Evolutionary conservation across 2,797 vertebrate species (phyloP), one percentile per base, ranked within the genome.

Genomic region (Neosilurus hyrtlii): DNA sequence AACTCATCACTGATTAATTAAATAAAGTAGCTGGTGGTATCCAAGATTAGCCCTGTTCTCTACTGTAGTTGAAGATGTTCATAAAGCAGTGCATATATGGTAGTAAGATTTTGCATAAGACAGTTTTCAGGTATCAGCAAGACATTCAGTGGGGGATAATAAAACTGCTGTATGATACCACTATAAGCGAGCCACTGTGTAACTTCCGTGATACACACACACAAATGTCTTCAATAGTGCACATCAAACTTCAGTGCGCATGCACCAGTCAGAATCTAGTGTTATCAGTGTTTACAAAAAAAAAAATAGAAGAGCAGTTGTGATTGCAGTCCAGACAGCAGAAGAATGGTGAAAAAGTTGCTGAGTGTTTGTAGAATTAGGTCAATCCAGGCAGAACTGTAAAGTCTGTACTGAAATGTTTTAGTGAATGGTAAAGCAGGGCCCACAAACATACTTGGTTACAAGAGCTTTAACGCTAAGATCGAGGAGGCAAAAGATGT

Each of bases 21-120:
- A 79, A 52, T 51, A 49, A 79, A 65, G 15, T 30, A 65, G 51
- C 14, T 52, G 43, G 49, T 52, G 9, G 43, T 52, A 66, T 79
- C 61, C 61, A 79, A 20, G n/a, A 52, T n/a, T 54, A 63, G 37
- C 15, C 76, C 10, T 77, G 63, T 63, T 52, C 43, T 51, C 76
- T 78, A 77, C 22, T 49, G 75, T 9, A 54, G 76, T 52, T 66
- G 61, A 79, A 30, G 76, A 30, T 63, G n/a, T 51, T 79, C 61
- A 52, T 52, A 52, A 79, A 79, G 76, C 76, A 63, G n/a, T 79
- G 76, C 76, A 79, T 54, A 37, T 76, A 61, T 79, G 76, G 76
- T 79, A 79, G 76, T 79, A 79, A 65, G 76, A 79, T 79, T 65
- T 66, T 61, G 8, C n/a, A 30, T 54, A 79, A 79, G 76, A 79